A percentile compares a stretch with the other conserved stretches of the same genome.
Conservation (phyloP, 2,797 vertebrate species). For the Sebastolobus alascanus region DNA sequence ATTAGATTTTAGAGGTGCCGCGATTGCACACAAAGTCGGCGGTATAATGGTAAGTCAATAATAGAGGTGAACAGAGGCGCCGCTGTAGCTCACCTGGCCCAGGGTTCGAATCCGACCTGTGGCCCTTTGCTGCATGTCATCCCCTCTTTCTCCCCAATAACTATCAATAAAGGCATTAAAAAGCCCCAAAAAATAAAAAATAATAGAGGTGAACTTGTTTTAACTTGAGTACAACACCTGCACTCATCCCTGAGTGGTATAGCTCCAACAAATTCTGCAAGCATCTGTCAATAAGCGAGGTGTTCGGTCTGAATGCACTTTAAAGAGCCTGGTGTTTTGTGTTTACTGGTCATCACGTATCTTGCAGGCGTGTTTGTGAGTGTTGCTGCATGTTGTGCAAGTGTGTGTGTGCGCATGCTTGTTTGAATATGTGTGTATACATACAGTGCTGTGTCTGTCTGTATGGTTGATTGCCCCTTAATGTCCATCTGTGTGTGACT, state of each 20-base stretch:
- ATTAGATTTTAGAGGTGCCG: not conserved
- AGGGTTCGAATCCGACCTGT: too few relatives aligned
- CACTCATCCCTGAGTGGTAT: not conserved
- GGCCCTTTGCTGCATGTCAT: too few relatives aligned
- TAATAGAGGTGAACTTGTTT: not conserved
- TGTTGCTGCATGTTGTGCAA: not conserved
- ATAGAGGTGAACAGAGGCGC: not conserved
- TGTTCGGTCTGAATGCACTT: not conserved
- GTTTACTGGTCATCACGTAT: not conserved
- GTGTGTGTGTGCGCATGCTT: not conserved
- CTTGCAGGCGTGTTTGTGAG: not conserved
- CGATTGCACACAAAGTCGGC: not conserved
- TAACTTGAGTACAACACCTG: constrained; percentile 4
- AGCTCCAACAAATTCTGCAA: not conserved
- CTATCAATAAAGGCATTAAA: too few relatives aligned
- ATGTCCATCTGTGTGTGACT: not conserved
- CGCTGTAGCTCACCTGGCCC: too few relatives aligned
- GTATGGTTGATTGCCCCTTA: not conserved
- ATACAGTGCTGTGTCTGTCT: not conserved
- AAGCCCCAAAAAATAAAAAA: too few relatives aligned
- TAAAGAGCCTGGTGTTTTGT: not conserved
- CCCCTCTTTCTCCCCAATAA: too few relatives aligned
- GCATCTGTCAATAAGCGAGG: not conserved
- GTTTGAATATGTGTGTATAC: not conserved
- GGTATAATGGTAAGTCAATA: too few relatives aligned